A percentile compares a stretch with the other conserved stretches of the same genome.
phyloP scores from a whole-genome alignment of 1,140 invertebrate genomes.

The Aphaenogaster rudis region DNA sequence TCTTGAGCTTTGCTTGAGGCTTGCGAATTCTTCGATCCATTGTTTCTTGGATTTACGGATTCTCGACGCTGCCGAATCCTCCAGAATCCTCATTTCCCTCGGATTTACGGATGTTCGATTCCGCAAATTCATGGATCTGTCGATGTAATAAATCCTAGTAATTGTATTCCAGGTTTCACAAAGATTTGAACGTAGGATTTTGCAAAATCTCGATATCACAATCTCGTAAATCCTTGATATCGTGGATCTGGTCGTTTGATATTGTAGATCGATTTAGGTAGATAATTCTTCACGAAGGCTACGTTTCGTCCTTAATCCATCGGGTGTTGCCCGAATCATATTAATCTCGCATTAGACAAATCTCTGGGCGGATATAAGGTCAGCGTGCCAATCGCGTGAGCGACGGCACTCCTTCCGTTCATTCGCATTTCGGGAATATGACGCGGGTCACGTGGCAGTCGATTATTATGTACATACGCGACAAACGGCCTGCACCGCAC shows the following conservation, averaged over 20 bases:
- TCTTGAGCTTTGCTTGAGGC: not conserved
- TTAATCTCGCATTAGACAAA: slow-evolving; percentile 20
- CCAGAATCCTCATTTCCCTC: not conserved
- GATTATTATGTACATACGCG: slow-evolving; percentile 31
- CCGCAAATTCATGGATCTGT: not conserved
- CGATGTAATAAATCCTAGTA: not conserved
- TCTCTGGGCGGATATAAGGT: not conserved
- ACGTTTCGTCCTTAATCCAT: not conserved
- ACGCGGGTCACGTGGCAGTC: slow-evolving; percentile 16
- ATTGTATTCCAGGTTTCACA: not conserved
- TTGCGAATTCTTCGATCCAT: not conserved
- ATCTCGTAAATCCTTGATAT: not conserved
- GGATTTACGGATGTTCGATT: not conserved
- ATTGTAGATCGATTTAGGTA: not conserved
- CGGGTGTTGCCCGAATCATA: not conserved
- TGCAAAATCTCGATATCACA: not conserved
- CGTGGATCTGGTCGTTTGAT: not conserved
- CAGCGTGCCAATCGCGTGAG: slow-evolving; percentile 18
- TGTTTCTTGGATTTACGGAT: not conserved
- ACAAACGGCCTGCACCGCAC: not conserved
- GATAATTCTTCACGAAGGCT: not conserved
- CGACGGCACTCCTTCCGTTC: not conserved
- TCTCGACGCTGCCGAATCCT: not conserved
- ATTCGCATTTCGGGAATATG: slow-evolving; percentile 25
- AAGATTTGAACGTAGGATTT: not conserved